A percentile compares a stretch with the other conserved stretches of the same genome.
Evolutionary conservation across 2,797 vertebrate species (phyloP).

Genomic region (Meda fulgida): DNA sequence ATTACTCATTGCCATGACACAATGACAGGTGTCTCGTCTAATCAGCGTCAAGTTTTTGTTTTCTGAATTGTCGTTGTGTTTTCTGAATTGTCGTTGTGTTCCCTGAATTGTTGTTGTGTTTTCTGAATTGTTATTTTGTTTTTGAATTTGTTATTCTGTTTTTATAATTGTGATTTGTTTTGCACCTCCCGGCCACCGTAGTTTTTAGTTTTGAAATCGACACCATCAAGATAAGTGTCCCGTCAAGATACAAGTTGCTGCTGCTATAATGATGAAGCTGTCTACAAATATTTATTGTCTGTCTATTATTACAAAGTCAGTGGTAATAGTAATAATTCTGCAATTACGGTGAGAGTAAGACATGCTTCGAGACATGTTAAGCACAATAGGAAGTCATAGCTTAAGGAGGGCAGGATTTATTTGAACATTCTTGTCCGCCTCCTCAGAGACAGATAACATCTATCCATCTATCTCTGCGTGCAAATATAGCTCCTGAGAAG

Average conservation of each 20-base stretch:
- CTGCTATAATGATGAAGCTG: background rate
- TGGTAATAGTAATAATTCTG: background rate
- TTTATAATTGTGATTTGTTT: too few species aligned
- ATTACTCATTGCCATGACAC: background rate
- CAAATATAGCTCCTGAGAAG: conserved; percentile 22
- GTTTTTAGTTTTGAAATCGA: background rate
- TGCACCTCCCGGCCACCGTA: too few species aligned
- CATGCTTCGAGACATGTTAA: conserved; percentile 11
- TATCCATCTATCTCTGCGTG: conserved; percentile 5
- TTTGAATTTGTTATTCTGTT: too few species aligned
- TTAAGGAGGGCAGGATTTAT: conserved; percentile 26
- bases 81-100: too few species aligned
- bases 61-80: too few species aligned
- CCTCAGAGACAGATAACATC: conserved; percentile 31
- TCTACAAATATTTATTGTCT: background rate
- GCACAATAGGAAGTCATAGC: conserved; percentile 34
- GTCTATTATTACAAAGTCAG: background rate
- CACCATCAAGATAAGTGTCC: background rate
- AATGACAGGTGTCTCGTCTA: too few species aligned
- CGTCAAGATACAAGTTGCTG: background rate
- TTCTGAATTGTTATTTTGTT: too few species aligned
- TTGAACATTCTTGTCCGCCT: conserved; percentile 21
- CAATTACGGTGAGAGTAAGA: conserved; percentile 8
- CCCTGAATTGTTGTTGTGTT: too few species aligned
- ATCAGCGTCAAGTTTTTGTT: too few species aligned